Conservation (phyloP, 2,113 vertebrate genomes). For the Hystrix brachyura region DNA sequence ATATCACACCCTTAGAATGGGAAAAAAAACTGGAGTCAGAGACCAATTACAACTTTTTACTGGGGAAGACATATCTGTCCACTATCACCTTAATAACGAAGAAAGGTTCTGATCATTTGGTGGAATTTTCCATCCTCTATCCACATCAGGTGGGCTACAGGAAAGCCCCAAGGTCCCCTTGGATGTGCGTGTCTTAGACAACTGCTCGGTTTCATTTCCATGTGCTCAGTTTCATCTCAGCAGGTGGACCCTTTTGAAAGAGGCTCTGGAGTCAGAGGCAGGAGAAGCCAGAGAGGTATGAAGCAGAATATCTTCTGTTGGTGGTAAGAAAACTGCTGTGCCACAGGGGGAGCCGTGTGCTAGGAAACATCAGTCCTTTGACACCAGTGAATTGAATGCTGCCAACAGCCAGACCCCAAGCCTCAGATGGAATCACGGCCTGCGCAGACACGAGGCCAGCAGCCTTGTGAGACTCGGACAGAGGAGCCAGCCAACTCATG, state of each 20-base stretch:
- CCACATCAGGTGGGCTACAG: neutral
- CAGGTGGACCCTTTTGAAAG: neutral
- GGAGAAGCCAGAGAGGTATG: too few species aligned
- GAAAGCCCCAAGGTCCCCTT: too few species aligned
- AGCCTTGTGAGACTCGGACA: neutral
- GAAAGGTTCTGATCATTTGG: neutral
- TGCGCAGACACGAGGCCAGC: neutral
- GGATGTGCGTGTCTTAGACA: too few species aligned
- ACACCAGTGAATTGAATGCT: neutral
- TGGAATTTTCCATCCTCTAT: neutral
- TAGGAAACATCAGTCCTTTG: too few species aligned
- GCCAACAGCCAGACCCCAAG: neutral
- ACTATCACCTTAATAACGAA: neutral
- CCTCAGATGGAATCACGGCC: neutral
- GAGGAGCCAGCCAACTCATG: neutral
- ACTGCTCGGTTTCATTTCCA: rapidly evolving
- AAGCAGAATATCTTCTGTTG: neutral
- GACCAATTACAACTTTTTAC: neutral
- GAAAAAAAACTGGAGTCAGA: neutral
- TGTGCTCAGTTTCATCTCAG: neutral
- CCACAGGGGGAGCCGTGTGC: rapidly evolving
- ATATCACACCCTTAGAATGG: neutral
- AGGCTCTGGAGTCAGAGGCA: neutral
- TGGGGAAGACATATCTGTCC: neutral
- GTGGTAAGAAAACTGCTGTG: neutral